These are phyloP conservation scores for Daboia siamensis DNA, from an alignment of 2,113 vertebrate species.

Conservation along the genomic window DNA sequence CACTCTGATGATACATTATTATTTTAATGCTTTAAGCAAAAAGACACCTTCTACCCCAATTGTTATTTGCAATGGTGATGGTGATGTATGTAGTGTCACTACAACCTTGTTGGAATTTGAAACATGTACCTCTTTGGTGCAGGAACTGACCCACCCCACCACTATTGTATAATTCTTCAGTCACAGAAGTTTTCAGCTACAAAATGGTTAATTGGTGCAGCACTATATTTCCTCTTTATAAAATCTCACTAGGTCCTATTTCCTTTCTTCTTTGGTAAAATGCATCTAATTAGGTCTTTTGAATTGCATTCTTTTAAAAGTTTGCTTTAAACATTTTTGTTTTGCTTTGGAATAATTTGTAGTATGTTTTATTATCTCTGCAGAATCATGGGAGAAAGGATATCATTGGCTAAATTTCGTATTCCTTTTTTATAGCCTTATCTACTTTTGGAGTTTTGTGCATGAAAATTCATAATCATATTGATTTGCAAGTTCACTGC, in stretches of 20 bases:
- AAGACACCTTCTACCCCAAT: background rate
- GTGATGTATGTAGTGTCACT: background rate
- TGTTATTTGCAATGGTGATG: background rate
- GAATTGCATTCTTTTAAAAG: background rate
- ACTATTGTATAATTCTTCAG: background rate
- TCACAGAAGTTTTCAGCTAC: conserved; percentile 13
- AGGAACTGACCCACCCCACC: background rate
- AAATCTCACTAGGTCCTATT: background rate
- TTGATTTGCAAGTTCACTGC: background rate
- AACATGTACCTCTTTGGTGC: conserved; percentile 1
- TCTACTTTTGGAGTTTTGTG: background rate
- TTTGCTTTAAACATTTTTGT: background rate
- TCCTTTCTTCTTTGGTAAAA: background rate
- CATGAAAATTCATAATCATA: background rate
- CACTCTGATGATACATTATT: background rate
- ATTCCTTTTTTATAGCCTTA: background rate
- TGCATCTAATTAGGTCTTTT: background rate
- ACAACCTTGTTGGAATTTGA: conserved; percentile 9
- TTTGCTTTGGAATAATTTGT: background rate
- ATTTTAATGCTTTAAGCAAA: background rate
- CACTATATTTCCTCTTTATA: background rate
- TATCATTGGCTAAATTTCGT: background rate
- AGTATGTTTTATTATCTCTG: background rate
- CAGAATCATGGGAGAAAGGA: background rate
- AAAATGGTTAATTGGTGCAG: conserved; percentile 1